Percentiles rank a stretch among this genome's conserved stretches.
Evolutionary conservation across 2,113 vertebrate species (phyloP).

Genomic region (Dissostichus mawsoni): DNA sequence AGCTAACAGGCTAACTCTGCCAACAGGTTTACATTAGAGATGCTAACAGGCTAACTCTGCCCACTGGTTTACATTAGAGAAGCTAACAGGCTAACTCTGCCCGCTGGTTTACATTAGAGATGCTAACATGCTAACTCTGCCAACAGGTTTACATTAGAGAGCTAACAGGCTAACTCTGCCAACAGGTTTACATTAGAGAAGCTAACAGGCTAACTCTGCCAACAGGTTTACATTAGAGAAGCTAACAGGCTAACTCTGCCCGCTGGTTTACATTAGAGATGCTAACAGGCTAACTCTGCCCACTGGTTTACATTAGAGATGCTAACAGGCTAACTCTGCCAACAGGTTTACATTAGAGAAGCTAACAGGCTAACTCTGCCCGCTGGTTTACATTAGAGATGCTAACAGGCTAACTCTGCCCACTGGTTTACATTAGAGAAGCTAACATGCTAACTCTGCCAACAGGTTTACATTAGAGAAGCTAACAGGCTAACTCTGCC

Average conservation of each 20-base stretch:
- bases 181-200: no score
- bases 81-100: background rate
- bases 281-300: slow-evolving; percentile 12
- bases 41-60: no score
- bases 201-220: background rate
- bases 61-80: no score
- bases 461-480: no score
- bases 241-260: slow-evolving; percentile 32
- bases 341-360: background rate
- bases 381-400: background rate
- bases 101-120: background rate
- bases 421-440: no score
- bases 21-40: background rate
- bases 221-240: background rate
- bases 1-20: background rate
- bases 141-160: no score
- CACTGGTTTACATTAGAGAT: background rate
- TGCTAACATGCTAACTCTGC: background rate
- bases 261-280: background rate
- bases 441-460: no score
- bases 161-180: no score
- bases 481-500: no score
- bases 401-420: no score
- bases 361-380: slow-evolving; percentile 35
- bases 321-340: background rate